phyloP scores from a whole-genome alignment of 2,888 invertebrate genomes.

The Molorchus minor region DNA sequence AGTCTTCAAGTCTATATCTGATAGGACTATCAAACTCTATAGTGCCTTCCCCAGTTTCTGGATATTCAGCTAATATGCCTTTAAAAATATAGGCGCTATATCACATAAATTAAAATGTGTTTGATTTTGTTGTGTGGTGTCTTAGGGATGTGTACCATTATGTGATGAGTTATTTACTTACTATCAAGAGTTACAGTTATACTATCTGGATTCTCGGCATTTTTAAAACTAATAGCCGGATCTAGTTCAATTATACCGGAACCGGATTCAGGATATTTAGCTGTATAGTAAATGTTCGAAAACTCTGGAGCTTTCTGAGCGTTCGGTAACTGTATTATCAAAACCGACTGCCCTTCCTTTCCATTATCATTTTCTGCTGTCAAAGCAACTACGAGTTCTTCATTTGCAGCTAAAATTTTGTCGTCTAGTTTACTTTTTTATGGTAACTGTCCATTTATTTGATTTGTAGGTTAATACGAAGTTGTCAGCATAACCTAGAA shows the following conservation, averaged over 20 bases:
- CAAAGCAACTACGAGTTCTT: constrained; percentile 1
- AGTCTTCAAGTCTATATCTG: background rate
- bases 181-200: background rate
- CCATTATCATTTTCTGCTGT: constrained; percentile 10
- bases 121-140: background rate
- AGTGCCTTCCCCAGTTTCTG: background rate
- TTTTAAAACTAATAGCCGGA: background rate
- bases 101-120: background rate
- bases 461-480: constrained; percentile 3
- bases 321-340: background rate
- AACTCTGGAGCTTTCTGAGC: background rate
- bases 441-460: background rate
- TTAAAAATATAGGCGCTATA: background rate
- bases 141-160: background rate
- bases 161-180: background rate
- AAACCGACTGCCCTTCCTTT: constrained; percentile 1
- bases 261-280: background rate
- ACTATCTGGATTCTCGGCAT: constrained; percentile 1
- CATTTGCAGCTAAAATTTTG: background rate
- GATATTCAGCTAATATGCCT: background rate
- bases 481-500: constrained; percentile 6
- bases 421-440: background rate
- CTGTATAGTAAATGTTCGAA: background rate
- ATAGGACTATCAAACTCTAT: background rate
- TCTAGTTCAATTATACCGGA: background rate